Base-by-base conservation (phyloP, 2,113 vertebrate genomes). In the Opisthocomus hoazin region DNA sequence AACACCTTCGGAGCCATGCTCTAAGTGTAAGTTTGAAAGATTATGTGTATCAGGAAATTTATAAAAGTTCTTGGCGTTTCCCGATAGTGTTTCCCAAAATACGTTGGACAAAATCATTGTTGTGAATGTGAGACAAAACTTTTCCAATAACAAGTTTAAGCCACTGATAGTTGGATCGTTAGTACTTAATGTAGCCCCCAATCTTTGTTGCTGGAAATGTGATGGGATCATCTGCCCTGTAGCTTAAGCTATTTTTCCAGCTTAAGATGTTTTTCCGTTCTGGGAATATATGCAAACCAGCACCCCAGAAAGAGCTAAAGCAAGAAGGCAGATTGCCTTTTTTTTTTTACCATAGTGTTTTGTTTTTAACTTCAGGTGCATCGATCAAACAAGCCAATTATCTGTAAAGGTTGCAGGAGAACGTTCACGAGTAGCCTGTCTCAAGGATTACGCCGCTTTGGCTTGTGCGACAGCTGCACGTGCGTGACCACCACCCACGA, bases 391-490 rank as follows among this genome's bases (percentile, higher is more conserved):
- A 99, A 99, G 96, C 99, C 99, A 2, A 99, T 99, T 21, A 98
- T 99, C 58, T 99, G 99, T 60, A 99, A 99, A 79, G 99, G 99
- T 84, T 99, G 99, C 97, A 97, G 99, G 61, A 98, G 99, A 53
- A 99, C 98, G 8, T 99, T 99, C 96, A 99, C 98, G 0, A 99
- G 98, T 37, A 98, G 98, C 36, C 97, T 99, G 54, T 99, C 99
- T 0, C 98, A 98, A 15, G 99, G 99, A 6, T 97, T 99, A 65
- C 97, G 98, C 7, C 98, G 99, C 81, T 99, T 99, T 1, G 99
- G 99, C 56, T 97, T 99, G 79, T 99, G 99, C 4, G 99, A 99
- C 96, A 98, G 98, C 97, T 99, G 99, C 94, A 99, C 99, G n/a
- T 99, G 99, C 0, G 98, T 99, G 56, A 98, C 99, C 48, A 99